Evolutionary conservation across 2,797 vertebrate species (phyloP).

Genomic region (Gymnothorax javanicus): DNA sequence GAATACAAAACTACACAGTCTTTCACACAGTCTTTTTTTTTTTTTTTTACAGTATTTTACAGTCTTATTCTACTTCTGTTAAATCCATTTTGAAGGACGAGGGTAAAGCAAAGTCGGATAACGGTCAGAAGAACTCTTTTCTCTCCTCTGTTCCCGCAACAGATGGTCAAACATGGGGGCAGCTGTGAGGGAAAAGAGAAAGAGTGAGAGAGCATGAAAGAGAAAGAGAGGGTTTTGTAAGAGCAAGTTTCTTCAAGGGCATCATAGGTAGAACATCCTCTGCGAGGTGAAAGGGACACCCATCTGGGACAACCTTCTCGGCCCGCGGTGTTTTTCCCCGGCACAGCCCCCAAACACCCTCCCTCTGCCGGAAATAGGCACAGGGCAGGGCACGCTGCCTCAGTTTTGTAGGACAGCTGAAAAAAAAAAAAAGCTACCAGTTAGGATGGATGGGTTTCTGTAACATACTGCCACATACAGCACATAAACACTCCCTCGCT

Average conservation of each 20-base stretch:
- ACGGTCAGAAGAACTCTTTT: not conserved
- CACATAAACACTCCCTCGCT: not conserved
- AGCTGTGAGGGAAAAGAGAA: conserved; percentile 14
- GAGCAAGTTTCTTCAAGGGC: conserved; percentile 61
- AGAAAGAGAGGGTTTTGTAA: conserved; percentile 42
- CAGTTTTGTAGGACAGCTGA: conserved; percentile 1
- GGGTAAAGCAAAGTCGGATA: not conserved
- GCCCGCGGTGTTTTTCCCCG: conserved; percentile 49
- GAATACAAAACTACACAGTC: not conserved
- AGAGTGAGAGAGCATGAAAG: not conserved
- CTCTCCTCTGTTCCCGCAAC: conserved; percentile 5
- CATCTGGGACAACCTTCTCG: conserved; percentile 50
- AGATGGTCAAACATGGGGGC: conserved; percentile 10
- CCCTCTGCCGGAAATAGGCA: conserved; percentile 10
- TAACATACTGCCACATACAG: not conserved
- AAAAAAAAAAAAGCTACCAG: not conserved
- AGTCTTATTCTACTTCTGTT: not conserved
- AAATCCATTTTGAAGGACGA: not conserved
- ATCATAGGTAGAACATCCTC: conserved; percentile 49
- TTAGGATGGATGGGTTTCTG: not conserved
- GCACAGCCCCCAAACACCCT: not conserved
- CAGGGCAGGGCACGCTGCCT: not conserved
- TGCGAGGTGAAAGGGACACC: conserved; percentile 46
- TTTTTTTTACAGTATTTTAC: not conserved
- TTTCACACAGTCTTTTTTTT: too few species aligned